These are phyloP conservation scores for Perizoma affinitatum DNA, from an alignment of 2,888 invertebrate species.

Conservation along the genomic window DNA sequence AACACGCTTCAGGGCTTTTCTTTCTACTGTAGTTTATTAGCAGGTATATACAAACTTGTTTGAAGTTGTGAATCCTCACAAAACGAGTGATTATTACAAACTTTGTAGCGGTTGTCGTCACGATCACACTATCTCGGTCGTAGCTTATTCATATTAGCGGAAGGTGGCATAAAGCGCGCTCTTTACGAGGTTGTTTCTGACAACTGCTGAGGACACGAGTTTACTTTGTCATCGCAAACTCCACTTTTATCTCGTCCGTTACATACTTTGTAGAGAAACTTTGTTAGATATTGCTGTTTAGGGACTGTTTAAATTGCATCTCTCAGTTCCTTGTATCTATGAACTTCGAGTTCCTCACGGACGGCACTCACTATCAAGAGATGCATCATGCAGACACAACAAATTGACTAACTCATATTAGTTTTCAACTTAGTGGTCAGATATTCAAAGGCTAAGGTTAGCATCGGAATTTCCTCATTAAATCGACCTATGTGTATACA, in stretches of 20 bases:
- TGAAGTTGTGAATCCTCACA: neutral
- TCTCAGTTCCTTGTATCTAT: too few relatives aligned
- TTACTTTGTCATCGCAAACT: constrained; percentile 16
- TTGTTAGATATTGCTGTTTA: neutral
- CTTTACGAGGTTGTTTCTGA: constrained; percentile 10
- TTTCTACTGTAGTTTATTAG: too few relatives aligned
- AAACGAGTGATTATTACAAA: neutral
- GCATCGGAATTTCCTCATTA: too few relatives aligned
- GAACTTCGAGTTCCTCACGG: too few relatives aligned
- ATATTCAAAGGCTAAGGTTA: too few relatives aligned
- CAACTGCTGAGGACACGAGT: constrained; percentile 10
- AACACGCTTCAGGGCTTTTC: too few relatives aligned
- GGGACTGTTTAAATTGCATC: neutral
- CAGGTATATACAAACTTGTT: too few relatives aligned
- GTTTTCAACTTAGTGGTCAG: too few relatives aligned
- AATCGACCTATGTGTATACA: too few relatives aligned
- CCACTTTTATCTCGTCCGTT: neutral
- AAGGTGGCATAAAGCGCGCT: constrained; percentile 4
- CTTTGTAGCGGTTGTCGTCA: neutral
- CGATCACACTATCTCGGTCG: neutral
- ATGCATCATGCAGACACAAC: too few relatives aligned
- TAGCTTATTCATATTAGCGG: constrained; percentile 10
- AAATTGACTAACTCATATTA: too few relatives aligned
- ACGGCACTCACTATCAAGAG: too few relatives aligned
- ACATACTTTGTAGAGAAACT: constrained; percentile 4